Base-by-base conservation (phyloP, 2,888 invertebrate genomes). In the Protophormia terraenovae region DNA sequence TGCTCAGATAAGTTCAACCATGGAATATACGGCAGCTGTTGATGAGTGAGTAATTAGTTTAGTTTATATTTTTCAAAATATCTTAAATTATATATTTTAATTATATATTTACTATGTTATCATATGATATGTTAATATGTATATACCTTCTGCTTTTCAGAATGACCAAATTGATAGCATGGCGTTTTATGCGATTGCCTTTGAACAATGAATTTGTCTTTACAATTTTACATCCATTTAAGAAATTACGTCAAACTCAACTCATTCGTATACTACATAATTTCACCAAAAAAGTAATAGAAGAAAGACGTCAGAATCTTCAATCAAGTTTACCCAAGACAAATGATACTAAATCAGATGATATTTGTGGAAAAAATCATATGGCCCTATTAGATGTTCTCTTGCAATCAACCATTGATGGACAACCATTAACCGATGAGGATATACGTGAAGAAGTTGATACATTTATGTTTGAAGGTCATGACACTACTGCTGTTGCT, bases 11-110 rank as follows among this genome's bases (percentile, higher is more conserved):
- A 92, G 95, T 87, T 92, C 93, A 16, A 93, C 95, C 67, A 95
- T 95, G 0, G 94, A 94, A 87, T 97, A 97, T 90, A 96, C 96
- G 0, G 93, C 94, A 88, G 95, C 95, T 6, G 95, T 97, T 14
- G 94, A 95, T 90, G 93, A 93, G 96, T 96, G 92, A 87, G 89
- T 87, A 47, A 2, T 53, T 14, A 41, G 24, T 2, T n/a, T n/a
- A n/a, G n/a, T n/a, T n/a, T n/a, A n/a, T n/a, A n/a, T n/a, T n/a
- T n/a, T n/a, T n/a, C n/a, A n/a, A n/a, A n/a, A n/a, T n/a, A n/a
- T n/a, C n/a, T n/a, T n/a, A n/a, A n/a, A n/a, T n/a, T n/a, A n/a
- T n/a, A n/a, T n/a, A n/a, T n/a, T n/a, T n/a, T n/a, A n/a, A n/a
- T n/a, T n/a, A n/a, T n/a, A n/a, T n/a, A n/a, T n/a, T n/a, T n/a